A percentile compares a stretch with the other conserved stretches of the same genome.
phyloP scores from a whole-genome alignment of 1,140 invertebrate genomes.

The Microplitis demolitor region DNA sequence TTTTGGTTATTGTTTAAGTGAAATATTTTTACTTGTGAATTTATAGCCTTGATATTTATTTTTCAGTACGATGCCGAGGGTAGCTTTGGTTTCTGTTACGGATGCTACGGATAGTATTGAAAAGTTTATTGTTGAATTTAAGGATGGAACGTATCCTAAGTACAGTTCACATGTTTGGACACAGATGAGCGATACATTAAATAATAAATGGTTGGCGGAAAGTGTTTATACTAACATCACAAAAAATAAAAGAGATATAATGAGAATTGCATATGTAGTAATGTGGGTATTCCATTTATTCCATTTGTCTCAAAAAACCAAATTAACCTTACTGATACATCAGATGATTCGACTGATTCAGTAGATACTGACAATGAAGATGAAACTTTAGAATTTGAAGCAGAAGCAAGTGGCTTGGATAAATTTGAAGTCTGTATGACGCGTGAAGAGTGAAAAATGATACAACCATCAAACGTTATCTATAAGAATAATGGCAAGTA shows the following conservation, averaged over 20 bases:
- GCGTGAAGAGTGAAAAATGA: not conserved
- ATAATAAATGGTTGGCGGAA: conserved; percentile 10
- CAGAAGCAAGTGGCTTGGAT: not conserved
- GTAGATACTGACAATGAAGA: not conserved
- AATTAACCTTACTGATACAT: too few relatives aligned
- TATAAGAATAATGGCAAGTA: not conserved
- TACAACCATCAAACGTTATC: not conserved
- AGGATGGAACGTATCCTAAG: not conserved
- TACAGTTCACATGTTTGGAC: conserved; percentile 19
- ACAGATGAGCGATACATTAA: conserved; percentile 4
- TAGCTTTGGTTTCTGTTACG: not conserved
- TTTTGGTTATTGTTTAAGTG: too few relatives aligned
- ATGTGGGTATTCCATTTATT: not conserved
- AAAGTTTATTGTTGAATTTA: conserved; percentile 3
- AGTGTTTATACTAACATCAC: conserved; percentile 11
- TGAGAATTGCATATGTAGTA: not conserved
- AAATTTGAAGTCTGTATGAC: not conserved
- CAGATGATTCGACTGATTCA: not conserved
- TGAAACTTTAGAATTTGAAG: not conserved
- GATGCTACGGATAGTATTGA: conserved; percentile 1
- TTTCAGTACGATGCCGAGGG: not conserved
- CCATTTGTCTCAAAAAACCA: not conserved
- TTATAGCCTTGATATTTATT: not conserved
- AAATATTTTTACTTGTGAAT: too few relatives aligned
- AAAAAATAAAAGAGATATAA: not conserved